Percentiles rank a stretch among this genome's conserved stretches.
Conservation (phyloP, 2,113 vertebrate genomes). For the Alethe diademata region DNA sequence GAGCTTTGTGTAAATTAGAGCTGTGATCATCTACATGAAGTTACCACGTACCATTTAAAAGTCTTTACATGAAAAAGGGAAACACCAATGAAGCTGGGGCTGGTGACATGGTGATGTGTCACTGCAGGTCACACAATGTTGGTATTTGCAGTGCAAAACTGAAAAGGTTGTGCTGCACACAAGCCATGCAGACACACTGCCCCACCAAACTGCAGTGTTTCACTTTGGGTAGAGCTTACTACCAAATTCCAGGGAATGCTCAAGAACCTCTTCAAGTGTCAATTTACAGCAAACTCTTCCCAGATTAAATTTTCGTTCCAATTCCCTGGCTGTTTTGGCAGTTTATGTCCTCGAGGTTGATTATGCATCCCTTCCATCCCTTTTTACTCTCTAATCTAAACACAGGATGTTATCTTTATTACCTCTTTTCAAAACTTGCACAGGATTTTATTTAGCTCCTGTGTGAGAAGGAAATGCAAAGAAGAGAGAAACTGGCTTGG, state of each 20-base stretch:
- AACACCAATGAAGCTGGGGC: rapidly evolving
- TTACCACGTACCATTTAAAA: background rate
- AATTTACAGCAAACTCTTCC: background rate
- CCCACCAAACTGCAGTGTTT: background rate
- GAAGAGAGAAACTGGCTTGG: background rate
- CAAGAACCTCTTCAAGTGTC: background rate
- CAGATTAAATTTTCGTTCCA: background rate
- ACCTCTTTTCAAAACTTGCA: background rate
- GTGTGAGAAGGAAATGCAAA: background rate
- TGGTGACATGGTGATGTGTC: background rate
- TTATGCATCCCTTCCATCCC: background rate
- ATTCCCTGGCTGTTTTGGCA: background rate
- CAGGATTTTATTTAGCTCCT: background rate
- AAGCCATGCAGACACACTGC: rapidly evolving
- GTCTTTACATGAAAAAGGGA: background rate
- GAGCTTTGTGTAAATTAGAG: background rate
- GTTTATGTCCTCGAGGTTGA: background rate
- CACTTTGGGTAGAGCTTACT: background rate
- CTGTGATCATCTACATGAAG: rapidly evolving
- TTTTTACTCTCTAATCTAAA: background rate
- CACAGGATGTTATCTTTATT: background rate
- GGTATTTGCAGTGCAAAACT: rapidly evolving
- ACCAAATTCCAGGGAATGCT: background rate
- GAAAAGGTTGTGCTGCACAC: background rate
- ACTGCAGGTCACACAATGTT: background rate